Evolutionary conservation across 2,113 vertebrate genomes (phyloP), one percentile per base, ranked within the genome.

Genomic region (Gracilinanus agilis): DNA sequence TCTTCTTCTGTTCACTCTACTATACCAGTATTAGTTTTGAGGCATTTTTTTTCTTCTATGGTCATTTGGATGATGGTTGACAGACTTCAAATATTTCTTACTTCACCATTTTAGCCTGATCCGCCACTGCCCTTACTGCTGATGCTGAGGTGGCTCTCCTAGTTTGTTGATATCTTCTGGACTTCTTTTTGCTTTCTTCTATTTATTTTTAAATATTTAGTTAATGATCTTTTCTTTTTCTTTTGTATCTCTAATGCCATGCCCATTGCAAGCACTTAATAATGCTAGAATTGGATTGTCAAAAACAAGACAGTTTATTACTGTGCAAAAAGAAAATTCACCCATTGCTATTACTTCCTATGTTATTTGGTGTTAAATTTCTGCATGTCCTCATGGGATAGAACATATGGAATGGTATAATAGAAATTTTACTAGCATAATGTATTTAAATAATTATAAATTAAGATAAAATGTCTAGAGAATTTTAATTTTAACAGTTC

Each of bases 381-480:
- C 91, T 94, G 88, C 55, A 61, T 58, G 90, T 61, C 25, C 55
- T 92, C 11, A 55, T 92, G 54, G 92, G 16, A 10, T 91, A 90
- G 25, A 90, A 40, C 19, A 53, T 23, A 75, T 88, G 34, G 1
- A 56, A 92, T 94, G 21, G 55, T 53, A 24, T 25, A 92, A 92
- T 61, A 27, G 2, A 44, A 61, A 88, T 61, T 83, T 91, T 58
- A 94, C 40, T n/a, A 44, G 16, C 19, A 13, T 61, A 91, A 49
- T 75, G 58, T 61, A 49, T 44, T 93, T 44, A 21, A 53, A 16
- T 94, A 12, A 34, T 90, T 94, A 9, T 9, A 93, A 53, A 89
- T 90, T 90, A 93, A 10, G 9, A 54, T 25, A 83, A 92, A 55
- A 27, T 90, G 58, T 90, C 49, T 13, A 90, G n/a, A n/a, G 23